Percentiles rank a stretch among this genome's conserved stretches.
Evolutionary conservation across 2,113 vertebrate species (phyloP).

Genomic region (Hassar affinis): DNA sequence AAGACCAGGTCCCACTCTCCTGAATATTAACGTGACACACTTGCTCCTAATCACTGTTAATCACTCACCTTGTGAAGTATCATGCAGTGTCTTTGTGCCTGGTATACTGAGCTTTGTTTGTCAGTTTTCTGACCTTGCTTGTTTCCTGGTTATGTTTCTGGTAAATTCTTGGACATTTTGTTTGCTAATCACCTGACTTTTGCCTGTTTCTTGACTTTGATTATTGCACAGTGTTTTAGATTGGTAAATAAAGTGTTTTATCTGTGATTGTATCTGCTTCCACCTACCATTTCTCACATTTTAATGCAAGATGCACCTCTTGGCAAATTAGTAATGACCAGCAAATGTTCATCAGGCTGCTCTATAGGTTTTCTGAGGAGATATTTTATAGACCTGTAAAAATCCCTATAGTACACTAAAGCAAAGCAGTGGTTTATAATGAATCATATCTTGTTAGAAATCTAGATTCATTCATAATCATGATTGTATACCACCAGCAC

Average conservation of each 20-base stretch:
- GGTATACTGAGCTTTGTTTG: no score
- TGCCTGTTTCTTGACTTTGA: no score
- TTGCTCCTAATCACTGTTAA: no score
- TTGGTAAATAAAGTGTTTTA: not conserved
- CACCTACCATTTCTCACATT: conserved; percentile 4
- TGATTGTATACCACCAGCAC: conserved; percentile 11
- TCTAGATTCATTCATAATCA: conserved; percentile 19
- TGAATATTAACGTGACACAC: no score
- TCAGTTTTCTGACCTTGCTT: no score
- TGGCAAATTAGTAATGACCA: conserved; percentile 42
- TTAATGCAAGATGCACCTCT: conserved; percentile 39
- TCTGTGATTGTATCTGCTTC: not conserved
- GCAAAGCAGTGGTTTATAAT: conserved; percentile 36
- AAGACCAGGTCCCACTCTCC: no score
- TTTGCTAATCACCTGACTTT: no score
- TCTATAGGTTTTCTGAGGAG: conserved; percentile 51
- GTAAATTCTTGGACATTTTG: no score
- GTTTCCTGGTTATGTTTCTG: no score
- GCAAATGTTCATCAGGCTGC: conserved; percentile 27
- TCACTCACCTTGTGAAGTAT: no score
- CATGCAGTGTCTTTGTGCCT: no score
- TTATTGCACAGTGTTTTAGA: not conserved
- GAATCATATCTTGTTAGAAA: conserved; percentile 25
- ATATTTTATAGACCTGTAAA: conserved; percentile 67
- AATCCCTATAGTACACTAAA: conserved; percentile 58